These are phyloP conservation scores for Patella pellucida DNA, from an alignment of 2,888 invertebrate genomes.

Conservation along the genomic window DNA sequence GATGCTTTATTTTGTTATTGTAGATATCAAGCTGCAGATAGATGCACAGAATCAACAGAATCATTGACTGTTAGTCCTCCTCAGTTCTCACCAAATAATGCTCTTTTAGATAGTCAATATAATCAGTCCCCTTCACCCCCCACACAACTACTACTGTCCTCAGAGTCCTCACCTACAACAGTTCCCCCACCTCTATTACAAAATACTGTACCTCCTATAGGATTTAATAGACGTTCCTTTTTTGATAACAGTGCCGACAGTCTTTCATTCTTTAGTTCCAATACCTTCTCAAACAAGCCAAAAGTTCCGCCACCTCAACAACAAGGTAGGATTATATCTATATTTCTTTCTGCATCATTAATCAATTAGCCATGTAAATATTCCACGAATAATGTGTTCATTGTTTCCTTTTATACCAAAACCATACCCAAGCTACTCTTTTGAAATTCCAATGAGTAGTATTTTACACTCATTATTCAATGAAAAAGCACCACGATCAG, in stretches of 20 bases:
- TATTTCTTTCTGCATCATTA: no score
- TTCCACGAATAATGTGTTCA: no score
- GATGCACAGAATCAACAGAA: conserved; percentile 6
- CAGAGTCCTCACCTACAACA: conserved; percentile 12
- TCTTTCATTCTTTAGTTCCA: conserved; percentile 65
- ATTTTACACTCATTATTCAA: no score
- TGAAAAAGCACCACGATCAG: no score
- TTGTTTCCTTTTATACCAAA: no score
- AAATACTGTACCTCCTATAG: conserved; percentile 16
- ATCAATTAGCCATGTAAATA: no score
- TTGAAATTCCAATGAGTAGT: no score
- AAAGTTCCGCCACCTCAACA: conserved; percentile 26
- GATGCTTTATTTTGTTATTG: background rate
- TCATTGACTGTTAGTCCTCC: conserved; percentile 11
- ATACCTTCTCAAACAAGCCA: conserved; percentile 48
- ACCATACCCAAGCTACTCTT: no score
- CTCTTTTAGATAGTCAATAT: conserved; percentile 1
- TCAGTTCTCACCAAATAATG: conserved; percentile 18
- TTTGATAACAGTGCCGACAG: conserved; percentile 45
- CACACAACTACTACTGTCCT: conserved; percentile 7
- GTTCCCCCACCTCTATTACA: conserved; percentile 8
- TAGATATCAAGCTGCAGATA: conserved; percentile 19
- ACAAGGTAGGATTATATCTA: background rate
- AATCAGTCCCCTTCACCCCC: conserved; percentile 14
- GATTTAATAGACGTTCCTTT: conserved; percentile 23